Evolutionary conservation across 2,797 vertebrate species (phyloP).

Genomic region (Balearica regulorum): DNA sequence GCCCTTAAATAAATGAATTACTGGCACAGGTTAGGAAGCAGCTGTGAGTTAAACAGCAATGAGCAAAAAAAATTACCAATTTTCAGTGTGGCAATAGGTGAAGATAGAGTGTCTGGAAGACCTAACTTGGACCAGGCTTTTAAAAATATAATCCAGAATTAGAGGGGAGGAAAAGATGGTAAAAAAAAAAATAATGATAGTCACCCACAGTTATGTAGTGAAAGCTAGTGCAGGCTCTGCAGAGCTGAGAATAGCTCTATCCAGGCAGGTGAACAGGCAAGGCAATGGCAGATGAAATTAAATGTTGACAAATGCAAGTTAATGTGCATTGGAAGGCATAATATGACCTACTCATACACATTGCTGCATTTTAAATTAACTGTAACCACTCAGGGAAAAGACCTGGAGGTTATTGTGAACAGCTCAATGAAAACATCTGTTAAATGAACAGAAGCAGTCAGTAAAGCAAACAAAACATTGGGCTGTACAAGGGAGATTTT

Average conservation of each 20-base stretch:
- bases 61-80: background rate
- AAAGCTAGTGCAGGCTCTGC: background rate
- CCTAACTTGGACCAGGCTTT: background rate
- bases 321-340: constrained; percentile 41
- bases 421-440: constrained; percentile 54
- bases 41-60: background rate
- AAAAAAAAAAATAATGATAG: background rate
- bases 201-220: background rate
- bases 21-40: background rate
- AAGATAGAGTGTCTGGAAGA: background rate
- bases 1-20: background rate
- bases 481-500: background rate
- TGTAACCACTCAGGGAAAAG: constrained; percentile 41
- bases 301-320: constrained; percentile 60
- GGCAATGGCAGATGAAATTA: constrained; percentile 42
- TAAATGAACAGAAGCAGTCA: constrained; percentile 5
- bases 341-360: constrained; percentile 19
- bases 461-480: constrained; percentile 36
- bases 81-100: background rate
- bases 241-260: background rate
- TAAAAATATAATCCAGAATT: background rate
- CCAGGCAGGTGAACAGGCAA: constrained; percentile 26
- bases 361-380: constrained; percentile 56
- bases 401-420: constrained; percentile 53
- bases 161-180: background rate